Base-by-base conservation (phyloP, 2,113 vertebrate genomes). In the Tachysurus vachellii region DNA sequence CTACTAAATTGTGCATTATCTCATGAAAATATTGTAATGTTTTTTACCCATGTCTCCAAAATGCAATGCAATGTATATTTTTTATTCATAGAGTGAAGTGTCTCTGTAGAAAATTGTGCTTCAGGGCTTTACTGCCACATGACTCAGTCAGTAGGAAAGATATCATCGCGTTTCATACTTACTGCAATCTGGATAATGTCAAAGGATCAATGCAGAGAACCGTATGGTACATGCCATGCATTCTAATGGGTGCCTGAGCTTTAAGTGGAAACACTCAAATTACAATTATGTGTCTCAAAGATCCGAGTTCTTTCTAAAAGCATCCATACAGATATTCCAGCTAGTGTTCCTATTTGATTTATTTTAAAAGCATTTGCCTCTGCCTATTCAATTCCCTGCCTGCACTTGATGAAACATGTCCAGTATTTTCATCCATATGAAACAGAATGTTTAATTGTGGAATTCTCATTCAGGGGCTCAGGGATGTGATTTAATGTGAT, bases 151-250 rank as follows among this genome's bases (percentile, higher is more conserved):
- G 44, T 79, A 83, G 80, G 73, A 89, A 90, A 86, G 84, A 89
- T 92, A 89, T 92, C 91, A 89, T 88, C 85, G 88, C 88, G 90
- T 85, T 91, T 89, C 83, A 88, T 89, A 75, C 88, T 90, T 91
- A 83, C 61, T 12, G 89, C 91, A 92, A 91, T 92, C 76, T 90
- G 87, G 88, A 89, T 91, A 93, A 93, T 92, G 92, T 92, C 92
- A 91, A 86, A 89, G 91, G 90, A 93, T 92, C 91, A 91, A 92
- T 91, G 90, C 84, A 90, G 88, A 90, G 61, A 89, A 89, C 85
- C 56, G 44, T 82, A 88, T 59, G 86, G 73, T 81, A 80, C 89
- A 83, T 82, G 84, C 64, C 7, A 71, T 89, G 91, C 90, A 92
- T 92, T 83, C 84, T 92, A 93, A 93, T 92, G 80, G 88, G 59